Conservation (phyloP, 2,113 vertebrate genomes). For the Rostratula benghalensis region DNA sequence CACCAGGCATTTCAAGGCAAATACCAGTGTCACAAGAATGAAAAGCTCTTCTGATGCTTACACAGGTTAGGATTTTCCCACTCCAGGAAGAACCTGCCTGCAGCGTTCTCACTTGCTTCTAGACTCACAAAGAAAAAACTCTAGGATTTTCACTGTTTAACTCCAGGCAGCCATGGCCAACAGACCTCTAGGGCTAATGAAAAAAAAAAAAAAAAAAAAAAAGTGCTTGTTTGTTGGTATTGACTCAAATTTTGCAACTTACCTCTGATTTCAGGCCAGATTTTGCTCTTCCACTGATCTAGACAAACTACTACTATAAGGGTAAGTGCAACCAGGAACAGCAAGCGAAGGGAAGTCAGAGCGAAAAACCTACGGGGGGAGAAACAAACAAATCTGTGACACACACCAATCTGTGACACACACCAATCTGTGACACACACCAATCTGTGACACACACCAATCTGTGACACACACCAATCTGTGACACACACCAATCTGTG, state of each 20-base stretch:
- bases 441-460: too few species aligned
- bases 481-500: accelerated
- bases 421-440: accelerated
- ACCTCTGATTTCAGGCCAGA: slow-evolving; percentile 92
- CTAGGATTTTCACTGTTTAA: not conserved
- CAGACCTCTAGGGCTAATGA: not conserved
- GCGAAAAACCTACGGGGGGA: slow-evolving; percentile 86
- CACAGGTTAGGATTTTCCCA: not conserved
- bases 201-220: accelerated
- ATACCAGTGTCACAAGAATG: not conserved
- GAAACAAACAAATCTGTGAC: not conserved
- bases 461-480: accelerated
- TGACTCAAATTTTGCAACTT: slow-evolving; percentile 7
- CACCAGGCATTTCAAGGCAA: not conserved
- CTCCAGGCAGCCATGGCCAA: not conserved
- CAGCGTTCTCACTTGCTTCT: not conserved
- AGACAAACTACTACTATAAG: slow-evolving; percentile 82
- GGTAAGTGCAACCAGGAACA: slow-evolving; percentile 85
- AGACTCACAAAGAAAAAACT: not conserved
- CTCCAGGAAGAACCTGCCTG: not conserved
- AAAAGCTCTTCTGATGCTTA: not conserved
- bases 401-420: too few species aligned
- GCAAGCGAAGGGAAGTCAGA: slow-evolving; percentile 86
- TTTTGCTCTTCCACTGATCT: slow-evolving; percentile 90
- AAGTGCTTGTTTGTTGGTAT: accelerated